phyloP scores from a whole-genome alignment of 1,140 invertebrate species.

The Ericerus pela region DNA sequence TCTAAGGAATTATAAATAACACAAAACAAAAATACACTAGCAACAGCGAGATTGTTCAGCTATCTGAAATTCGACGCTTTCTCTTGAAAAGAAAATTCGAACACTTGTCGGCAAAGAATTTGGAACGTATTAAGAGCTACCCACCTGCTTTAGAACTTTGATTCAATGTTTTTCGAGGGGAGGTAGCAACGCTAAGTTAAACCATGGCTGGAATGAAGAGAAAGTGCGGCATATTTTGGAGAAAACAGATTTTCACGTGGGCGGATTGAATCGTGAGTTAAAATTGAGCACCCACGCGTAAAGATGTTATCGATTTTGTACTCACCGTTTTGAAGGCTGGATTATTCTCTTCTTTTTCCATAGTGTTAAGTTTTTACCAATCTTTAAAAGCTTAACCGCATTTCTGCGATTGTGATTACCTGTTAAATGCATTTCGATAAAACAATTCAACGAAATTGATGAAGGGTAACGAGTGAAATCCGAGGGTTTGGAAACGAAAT shows the following conservation, averaged over 20 bases:
- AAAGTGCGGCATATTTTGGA: not conserved
- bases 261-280: not conserved
- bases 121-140: not conserved
- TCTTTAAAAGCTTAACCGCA: no score
- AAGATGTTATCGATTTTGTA: no score
- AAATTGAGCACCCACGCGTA: not conserved
- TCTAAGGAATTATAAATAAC: no score
- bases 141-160: not conserved
- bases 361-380: no score
- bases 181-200: not conserved
- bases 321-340: no score
- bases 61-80: not conserved
- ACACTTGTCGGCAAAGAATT: not conserved
- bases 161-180: not conserved
- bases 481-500: no score
- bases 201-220: not conserved
- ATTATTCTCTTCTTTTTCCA: no score
- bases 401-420: no score
- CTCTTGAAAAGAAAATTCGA: not conserved
- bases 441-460: no score
- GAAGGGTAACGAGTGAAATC: no score
- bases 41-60: not conserved
- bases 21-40: not conserved
- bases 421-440: no score
- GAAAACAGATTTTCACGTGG: not conserved